phyloP scores from a whole-genome alignment of 2,888 invertebrate genomes.

The Catonia carolina region DNA sequence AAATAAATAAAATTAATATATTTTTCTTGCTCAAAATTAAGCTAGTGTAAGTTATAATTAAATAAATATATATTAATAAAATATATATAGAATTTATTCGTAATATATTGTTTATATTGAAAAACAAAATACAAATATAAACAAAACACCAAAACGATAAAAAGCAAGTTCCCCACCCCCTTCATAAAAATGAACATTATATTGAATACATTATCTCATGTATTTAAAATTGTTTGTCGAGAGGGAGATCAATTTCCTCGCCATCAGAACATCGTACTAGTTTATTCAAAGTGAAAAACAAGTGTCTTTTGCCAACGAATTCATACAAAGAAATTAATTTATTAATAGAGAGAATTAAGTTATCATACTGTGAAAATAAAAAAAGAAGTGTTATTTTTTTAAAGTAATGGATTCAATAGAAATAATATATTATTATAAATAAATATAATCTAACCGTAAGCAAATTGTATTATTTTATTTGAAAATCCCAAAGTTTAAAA shows the following conservation, averaged over 20 bases:
- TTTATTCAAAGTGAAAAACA: conserved; percentile 6
- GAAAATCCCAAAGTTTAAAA: too few relatives aligned
- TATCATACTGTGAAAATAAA: background rate
- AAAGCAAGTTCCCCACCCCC: background rate
- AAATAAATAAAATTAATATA: conserved; percentile 1
- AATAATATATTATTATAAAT: conserved; percentile 5
- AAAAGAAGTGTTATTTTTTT: conserved; percentile 24
- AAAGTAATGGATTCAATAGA: conserved; percentile 16
- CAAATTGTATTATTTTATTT: conserved; percentile 3
- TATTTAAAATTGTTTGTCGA: background rate
- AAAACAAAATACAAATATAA: background rate
- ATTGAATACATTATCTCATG: background rate
- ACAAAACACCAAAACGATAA: background rate
- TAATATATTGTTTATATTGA: background rate
- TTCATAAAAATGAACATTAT: too few relatives aligned
- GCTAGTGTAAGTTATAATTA: background rate
- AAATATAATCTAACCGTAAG: background rate
- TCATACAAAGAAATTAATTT: conserved; percentile 8
- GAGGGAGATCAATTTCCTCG: background rate
- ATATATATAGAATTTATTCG: background rate
- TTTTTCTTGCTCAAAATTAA: conserved; percentile 13
- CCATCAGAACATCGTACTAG: too few relatives aligned
- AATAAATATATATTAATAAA: conserved; percentile 1
- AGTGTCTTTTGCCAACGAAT: conserved; percentile 35
- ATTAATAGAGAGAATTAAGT: conserved; percentile 1